Evolutionary conservation across 37 sponge, comb jelly and placozoan genomes (phyloP), one percentile per base, ranked within the genome.

Genomic region (Bolinopsis microptera): DNA sequence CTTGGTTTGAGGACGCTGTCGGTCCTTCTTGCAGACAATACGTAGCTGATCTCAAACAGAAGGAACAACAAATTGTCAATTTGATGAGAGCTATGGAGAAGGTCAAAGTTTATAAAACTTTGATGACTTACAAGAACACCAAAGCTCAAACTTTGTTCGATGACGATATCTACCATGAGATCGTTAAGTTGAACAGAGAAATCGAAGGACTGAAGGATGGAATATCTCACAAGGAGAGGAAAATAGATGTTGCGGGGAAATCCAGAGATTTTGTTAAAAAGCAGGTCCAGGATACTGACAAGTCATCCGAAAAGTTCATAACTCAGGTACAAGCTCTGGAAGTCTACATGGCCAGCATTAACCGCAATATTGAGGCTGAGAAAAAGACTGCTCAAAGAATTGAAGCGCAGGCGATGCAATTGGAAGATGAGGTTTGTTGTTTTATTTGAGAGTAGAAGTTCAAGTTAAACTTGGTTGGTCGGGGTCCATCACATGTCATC

Each of bases 121-220:
- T 86, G 90, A 86, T 86, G 90, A 86, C 25, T 13, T 86, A 86
- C 30, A 86, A 86, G 26, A 38, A 86, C 90, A 40, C 41, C 8
- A 38, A 5, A 13, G 31, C 32, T 23, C 26, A n/a, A 22, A 86
- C 40, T 28, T 48, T 86, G 30, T 86, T 86, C 90, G 90, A 86
- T 40, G 90, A 86, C 22, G 90, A 86, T 38, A 86, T 86, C 61
- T 86, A 86, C 61, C 90, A 86, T 48, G 61, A 86, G n/a, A 41
- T 86, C 3, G 90, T 41, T 0, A 28, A 34, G 26, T 30, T 86
- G 90, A 39, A 39, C 9, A 38, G 90, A 41, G 90, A 86, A 23
- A 41, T 33, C 26, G 90, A 86, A 38, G 90, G 38, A 0, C 26
- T 86, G 61, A 86, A 38, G 26, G 90, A 86, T 24, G 36, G 36